phyloP scores from a whole-genome alignment of 2,113 vertebrate species.

The Esox niger region DNA sequence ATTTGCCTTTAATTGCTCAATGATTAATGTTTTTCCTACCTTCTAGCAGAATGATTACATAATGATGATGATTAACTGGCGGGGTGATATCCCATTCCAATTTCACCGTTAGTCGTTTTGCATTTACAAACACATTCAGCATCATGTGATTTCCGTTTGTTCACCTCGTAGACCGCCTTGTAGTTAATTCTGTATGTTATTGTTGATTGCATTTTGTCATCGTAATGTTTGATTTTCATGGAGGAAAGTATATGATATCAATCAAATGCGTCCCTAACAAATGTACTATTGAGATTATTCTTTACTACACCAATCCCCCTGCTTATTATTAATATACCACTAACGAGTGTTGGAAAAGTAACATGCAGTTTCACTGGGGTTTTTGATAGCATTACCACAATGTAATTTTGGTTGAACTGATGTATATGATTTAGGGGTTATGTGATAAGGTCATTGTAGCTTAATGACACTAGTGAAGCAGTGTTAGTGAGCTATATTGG shows the following conservation, averaged over 20 bases:
- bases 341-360: background rate
- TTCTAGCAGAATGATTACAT: slow-evolving; percentile 12
- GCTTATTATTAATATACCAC: background rate
- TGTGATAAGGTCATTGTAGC: background rate
- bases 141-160: slow-evolving; percentile 21
- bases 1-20: slow-evolving; percentile 29
- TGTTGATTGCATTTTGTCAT: background rate
- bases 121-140: slow-evolving; percentile 16
- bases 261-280: background rate
- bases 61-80: slow-evolving; percentile 36
- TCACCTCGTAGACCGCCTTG: slow-evolving; percentile 6
- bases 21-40: slow-evolving; percentile 34
- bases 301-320: background rate
- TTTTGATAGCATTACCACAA: background rate
- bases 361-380: too few relatives aligned
- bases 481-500: slow-evolving; percentile 5
- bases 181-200: background rate
- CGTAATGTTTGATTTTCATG: background rate
- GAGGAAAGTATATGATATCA: background rate
- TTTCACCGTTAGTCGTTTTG: slow-evolving; percentile 17
- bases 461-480: background rate
- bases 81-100: slow-evolving; percentile 30
- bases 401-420: too few relatives aligned
- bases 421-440: background rate
- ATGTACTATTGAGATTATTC: background rate